Percentiles rank a stretch among this genome's conserved stretches.
Evolutionary conservation across 2,113 vertebrate species (phyloP).

Genomic region (Saguinus midas): DNA sequence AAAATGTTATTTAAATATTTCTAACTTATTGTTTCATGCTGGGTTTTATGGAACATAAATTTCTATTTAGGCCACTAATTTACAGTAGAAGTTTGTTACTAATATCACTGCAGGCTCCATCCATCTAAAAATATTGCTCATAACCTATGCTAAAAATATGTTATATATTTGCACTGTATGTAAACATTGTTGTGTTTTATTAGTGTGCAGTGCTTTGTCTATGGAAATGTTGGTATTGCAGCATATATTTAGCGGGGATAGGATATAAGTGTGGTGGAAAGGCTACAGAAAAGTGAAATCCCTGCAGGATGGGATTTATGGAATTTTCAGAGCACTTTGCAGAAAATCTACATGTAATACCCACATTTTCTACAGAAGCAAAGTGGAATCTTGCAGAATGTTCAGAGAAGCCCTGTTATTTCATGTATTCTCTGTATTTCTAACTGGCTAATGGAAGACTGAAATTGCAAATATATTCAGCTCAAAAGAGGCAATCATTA

Average conservation of each 20-base stretch:
- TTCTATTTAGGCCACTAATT: constrained; percentile 79
- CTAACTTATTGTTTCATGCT: constrained; percentile 77
- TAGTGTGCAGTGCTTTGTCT: constrained; percentile 70
- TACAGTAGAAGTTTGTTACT: constrained; percentile 78
- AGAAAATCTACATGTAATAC: constrained; percentile 59
- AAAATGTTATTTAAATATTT: constrained; percentile 81
- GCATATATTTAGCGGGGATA: constrained; percentile 69
- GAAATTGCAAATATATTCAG: constrained; percentile 26
- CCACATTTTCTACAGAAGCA: constrained; percentile 41
- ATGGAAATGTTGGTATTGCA: constrained; percentile 61
- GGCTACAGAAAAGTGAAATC: constrained; percentile 59
- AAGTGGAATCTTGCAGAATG: constrained; percentile 39
- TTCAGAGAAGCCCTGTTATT: constrained; percentile 34
- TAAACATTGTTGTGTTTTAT: constrained; percentile 79
- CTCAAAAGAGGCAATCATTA: constrained; percentile 28
- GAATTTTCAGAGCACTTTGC: constrained; percentile 64
- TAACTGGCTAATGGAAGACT: constrained; percentile 31
- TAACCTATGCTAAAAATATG: constrained; percentile 77
- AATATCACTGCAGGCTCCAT: constrained; percentile 77
- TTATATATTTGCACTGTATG: constrained; percentile 74
- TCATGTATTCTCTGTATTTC: constrained; percentile 41
- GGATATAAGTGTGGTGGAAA: constrained; percentile 39
- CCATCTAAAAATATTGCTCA: constrained; percentile 80
- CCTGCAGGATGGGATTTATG: constrained; percentile 73
- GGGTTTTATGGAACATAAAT: constrained; percentile 80